Base-by-base conservation (phyloP, 2,113 vertebrate genomes). In the Danionella cerebrum region DNA sequence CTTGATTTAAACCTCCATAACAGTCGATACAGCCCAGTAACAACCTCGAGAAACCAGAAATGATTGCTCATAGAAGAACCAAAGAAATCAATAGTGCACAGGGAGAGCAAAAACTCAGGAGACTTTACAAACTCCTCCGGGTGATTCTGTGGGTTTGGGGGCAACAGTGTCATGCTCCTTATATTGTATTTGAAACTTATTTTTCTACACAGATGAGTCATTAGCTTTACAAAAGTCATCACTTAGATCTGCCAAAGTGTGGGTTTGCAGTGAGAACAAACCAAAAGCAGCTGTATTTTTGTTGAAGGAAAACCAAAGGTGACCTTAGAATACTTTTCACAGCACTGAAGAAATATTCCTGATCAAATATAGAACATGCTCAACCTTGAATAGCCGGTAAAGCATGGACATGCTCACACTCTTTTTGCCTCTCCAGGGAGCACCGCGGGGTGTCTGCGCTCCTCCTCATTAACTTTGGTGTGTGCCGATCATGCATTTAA, bases 401-500 rank as follows among this genome's bases (percentile, higher is more conserved):
- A 39, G 22, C 3, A 11, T 24, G 19, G 39, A 33, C 50, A 19
- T 22, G 36, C 41, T 22, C 41, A 62, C 35, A 9, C 4, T 27
- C 44, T 51, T 29, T 60, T 51, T 27, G 8, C 19, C 18, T 57
- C 35, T 44, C 67, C 55, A 27, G 35, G 54, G 44, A 18, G 12
- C 8, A 39, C 50, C 21, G 13, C 50, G 29, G 59, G 48, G 38
- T 24, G 39, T 54, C 52, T 54, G 38, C 25, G 58, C 58, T 38
- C 38, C 53, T 63, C 36, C 68, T 62, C 69, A 64, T 64, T 70
- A 70, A 55, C 50, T 64, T 53, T 62, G 52, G 38, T 52, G 18
- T 11, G 36, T 10, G 33, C 50, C 24, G 4, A 70, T 64, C 39
- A 64, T 38, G 69, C 50, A 42, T 62, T 54, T 70, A 47, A n/a